Evolutionary conservation across 2,113 vertebrate species (phyloP), one percentile per base, ranked within the genome.

Genomic region (Sylvia atricapilla): DNA sequence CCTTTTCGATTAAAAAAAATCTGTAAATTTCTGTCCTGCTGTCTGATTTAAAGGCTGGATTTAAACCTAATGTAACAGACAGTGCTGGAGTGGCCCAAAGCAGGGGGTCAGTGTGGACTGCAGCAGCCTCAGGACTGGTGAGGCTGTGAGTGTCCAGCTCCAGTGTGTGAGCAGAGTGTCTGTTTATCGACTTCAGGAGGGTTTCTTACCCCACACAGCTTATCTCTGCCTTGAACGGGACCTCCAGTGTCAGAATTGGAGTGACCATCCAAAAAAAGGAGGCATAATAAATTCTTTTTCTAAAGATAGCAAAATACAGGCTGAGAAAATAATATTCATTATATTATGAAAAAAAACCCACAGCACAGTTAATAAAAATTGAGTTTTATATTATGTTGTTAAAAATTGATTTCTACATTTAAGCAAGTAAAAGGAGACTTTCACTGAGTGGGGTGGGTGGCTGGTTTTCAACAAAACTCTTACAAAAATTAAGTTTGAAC

Each of bases 381-480:
- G n/a, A n/a, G n/a, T n/a, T n/a, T n/a, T n/a, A n/a, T n/a, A n/a
- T n/a, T n/a, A n/a, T n/a, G n/a, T n/a, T n/a, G n/a, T n/a, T n/a
- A n/a, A n/a, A n/a, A n/a, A 35, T 50, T 41, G 8, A 9, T 56
- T 87, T 88, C 19, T 60, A 10, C 10, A 15, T 44, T 75, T 44
- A 50, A 49, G 10, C 56, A 77, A 86, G 25, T 20, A 58, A 64
- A 87, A 84, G 28, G 23, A 27, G 70, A 10, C 10, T 70, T 89
- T 46, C 11, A 21, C 9, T 78, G 35, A 68, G 6, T 13, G 12
- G 30, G 60, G 46, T 47, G 58, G 49, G 47, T 95, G 62, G 50
- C 94, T 94, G 95, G 83, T 80, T 96, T 94, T 50, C 77, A 84
- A 68, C 90, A 90, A 96, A 94, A 90, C 64, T 69, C 88, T 91